Percentiles rank a stretch among this genome's conserved stretches.
These are phyloP conservation scores for Hydrotaea diabolus DNA, from an alignment of 2,888 invertebrate species.

Conservation along the genomic window DNA sequence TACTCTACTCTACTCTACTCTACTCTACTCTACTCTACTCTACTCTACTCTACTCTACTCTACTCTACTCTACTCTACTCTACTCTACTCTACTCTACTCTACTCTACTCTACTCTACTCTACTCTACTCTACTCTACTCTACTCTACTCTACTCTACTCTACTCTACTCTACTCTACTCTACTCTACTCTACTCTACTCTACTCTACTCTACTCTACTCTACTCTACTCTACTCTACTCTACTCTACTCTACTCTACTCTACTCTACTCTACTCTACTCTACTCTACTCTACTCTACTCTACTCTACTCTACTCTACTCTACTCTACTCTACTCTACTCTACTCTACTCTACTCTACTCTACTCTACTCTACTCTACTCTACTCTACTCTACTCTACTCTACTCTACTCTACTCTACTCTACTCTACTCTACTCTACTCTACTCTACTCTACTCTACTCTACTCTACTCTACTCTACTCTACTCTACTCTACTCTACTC, in stretches of 20 bases:
- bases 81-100: constrained; percentile 31
- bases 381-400: constrained; percentile 39
- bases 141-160: constrained; percentile 31
- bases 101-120: constrained; percentile 31
- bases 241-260: constrained; percentile 23
- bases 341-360: constrained; percentile 9
- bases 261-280: constrained; percentile 25
- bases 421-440: constrained; percentile 38
- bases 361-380: constrained; percentile 36
- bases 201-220: constrained; percentile 31
- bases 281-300: constrained; percentile 17
- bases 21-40: constrained; percentile 27
- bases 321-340: background rate
- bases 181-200: constrained; percentile 29
- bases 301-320: constrained; percentile 7
- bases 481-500: constrained; percentile 31
- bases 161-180: constrained; percentile 31
- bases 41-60: constrained; percentile 41
- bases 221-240: constrained; percentile 29
- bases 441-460: constrained; percentile 39
- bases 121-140: constrained; percentile 29
- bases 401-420: constrained; percentile 39
- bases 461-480: constrained; percentile 32
- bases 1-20: constrained; percentile 29
- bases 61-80: constrained; percentile 31